phyloP scores from a whole-genome alignment of 2,888 invertebrate genomes.

The Plusia festucae region DNA sequence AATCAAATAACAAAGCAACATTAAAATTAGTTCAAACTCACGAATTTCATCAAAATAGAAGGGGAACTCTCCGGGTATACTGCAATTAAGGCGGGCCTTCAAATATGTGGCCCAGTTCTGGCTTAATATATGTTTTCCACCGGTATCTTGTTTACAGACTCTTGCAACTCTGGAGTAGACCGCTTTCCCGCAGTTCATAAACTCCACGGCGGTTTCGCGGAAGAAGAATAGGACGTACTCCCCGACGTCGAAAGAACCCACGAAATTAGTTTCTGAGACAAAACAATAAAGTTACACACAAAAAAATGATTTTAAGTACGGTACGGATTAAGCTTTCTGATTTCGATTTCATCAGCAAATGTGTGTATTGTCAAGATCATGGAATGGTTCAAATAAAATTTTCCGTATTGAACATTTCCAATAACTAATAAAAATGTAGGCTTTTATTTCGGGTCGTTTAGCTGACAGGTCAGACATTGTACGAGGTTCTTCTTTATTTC shows the following conservation, averaged over 20 bases:
- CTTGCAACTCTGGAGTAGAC: constrained; percentile 93
- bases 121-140: constrained; percentile 90
- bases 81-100: constrained; percentile 92
- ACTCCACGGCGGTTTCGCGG: constrained; percentile 92
- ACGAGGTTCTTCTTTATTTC: constrained; percentile 66
- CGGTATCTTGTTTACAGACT: constrained; percentile 92
- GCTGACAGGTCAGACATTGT: constrained; percentile 63
- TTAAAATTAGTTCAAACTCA: constrained; percentile 75
- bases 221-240: constrained; percentile 93
- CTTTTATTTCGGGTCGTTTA: constrained; percentile 61
- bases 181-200: constrained; percentile 92
- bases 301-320: background rate
- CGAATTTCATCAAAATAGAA: constrained; percentile 94
- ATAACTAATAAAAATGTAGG: constrained; percentile 61
- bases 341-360: constrained; percentile 38
- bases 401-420: constrained; percentile 46
- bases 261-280: constrained; percentile 92
- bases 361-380: constrained; percentile 30
- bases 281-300: constrained; percentile 41
- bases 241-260: constrained; percentile 92
- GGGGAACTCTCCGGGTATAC: constrained; percentile 92
- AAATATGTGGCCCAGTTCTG: constrained; percentile 92
- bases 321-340: constrained; percentile 26
- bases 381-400: constrained; percentile 44
- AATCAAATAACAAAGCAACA: constrained; percentile 20